These are phyloP conservation scores for Neelides sp. DNA, from an alignment of 1,140 invertebrate species.

Conservation along the genomic window DNA sequence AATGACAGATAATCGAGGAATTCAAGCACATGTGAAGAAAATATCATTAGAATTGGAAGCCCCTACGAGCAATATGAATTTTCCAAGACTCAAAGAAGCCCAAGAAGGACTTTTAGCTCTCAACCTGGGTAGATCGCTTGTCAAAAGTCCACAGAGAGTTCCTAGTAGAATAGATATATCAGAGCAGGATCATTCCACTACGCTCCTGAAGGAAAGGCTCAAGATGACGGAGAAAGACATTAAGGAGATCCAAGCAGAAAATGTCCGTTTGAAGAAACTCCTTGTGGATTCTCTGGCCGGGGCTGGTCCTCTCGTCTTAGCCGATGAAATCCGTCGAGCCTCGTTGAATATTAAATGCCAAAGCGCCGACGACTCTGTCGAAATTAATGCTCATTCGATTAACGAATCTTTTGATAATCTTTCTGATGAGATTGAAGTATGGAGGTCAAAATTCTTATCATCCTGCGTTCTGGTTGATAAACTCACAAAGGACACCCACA, in stretches of 20 bases:
- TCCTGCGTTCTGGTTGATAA: constrained; percentile 30
- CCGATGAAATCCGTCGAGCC: not conserved
- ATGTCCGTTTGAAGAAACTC: constrained; percentile 23
- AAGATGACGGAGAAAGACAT: constrained; percentile 28
- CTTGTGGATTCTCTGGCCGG: constrained; percentile 28
- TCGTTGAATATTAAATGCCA: constrained; percentile 1
- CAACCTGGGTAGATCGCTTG: too few species aligned
- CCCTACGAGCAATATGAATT: too few species aligned
- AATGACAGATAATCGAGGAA: not conserved
- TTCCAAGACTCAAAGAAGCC: too few species aligned
- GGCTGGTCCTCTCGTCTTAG: not conserved
- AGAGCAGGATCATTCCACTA: constrained; percentile 8
- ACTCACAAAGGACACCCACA: constrained; percentile 24
- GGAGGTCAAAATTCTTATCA: constrained; percentile 30
- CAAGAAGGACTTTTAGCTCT: too few species aligned
- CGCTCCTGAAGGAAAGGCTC: constrained; percentile 24
- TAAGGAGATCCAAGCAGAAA: constrained; percentile 24
- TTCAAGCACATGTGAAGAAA: too few species aligned
- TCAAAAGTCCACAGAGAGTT: too few species aligned
- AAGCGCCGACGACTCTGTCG: constrained; percentile 3
- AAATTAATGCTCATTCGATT: constrained; percentile 6
- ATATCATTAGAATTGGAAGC: too few species aligned
- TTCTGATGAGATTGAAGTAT: constrained; percentile 28
- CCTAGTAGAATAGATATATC: too few species aligned
- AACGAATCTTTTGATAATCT: constrained; percentile 26